Evolutionary conservation across 1,140 invertebrate species (phyloP).

Genomic region (Lordiphosa collinella): DNA sequence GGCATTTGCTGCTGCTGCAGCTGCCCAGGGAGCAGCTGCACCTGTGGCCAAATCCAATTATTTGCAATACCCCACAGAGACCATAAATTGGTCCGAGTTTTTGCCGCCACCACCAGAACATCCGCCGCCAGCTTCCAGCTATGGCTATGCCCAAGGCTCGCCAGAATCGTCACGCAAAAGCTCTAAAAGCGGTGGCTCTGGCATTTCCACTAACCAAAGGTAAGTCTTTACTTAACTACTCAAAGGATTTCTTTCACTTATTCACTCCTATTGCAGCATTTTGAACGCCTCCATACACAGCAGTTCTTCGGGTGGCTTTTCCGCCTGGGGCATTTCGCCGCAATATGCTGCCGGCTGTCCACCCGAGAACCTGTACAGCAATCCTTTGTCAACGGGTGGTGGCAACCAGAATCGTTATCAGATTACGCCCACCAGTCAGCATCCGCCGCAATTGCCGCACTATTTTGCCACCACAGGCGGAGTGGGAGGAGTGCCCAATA

Average conservation of each 20-base stretch:
- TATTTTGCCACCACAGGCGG: constrained; percentile 58
- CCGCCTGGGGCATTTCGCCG: constrained; percentile 73
- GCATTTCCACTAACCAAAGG: constrained; percentile 78
- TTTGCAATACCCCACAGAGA: constrained; percentile 80
- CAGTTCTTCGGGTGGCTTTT: constrained; percentile 77
- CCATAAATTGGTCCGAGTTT: constrained; percentile 89
- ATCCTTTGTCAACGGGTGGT: constrained; percentile 63
- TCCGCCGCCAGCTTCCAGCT: constrained; percentile 83
- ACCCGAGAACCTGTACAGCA: constrained; percentile 74
- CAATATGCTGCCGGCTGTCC: constrained; percentile 56
- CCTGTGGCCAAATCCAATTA: constrained; percentile 79
- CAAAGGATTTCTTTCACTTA: too few relatives aligned
- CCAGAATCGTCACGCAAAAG: constrained; percentile 77
- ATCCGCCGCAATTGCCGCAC: constrained; percentile 71
- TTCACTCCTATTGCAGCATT: too few relatives aligned
- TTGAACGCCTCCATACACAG: constrained; percentile 77
- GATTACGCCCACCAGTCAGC: constrained; percentile 75
- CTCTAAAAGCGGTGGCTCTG: constrained; percentile 75
- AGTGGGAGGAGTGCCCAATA: constrained; percentile 55
- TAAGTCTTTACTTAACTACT: constrained; percentile 13
- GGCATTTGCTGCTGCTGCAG: constrained; percentile 44
- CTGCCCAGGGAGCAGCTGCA: constrained; percentile 20
- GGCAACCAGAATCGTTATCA: constrained; percentile 74
- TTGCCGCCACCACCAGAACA: constrained; percentile 90
- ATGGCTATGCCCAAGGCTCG: constrained; percentile 70